Evolutionary conservation across 2,113 vertebrate species (phyloP).

Genomic region (Heloderma charlesbogerti): DNA sequence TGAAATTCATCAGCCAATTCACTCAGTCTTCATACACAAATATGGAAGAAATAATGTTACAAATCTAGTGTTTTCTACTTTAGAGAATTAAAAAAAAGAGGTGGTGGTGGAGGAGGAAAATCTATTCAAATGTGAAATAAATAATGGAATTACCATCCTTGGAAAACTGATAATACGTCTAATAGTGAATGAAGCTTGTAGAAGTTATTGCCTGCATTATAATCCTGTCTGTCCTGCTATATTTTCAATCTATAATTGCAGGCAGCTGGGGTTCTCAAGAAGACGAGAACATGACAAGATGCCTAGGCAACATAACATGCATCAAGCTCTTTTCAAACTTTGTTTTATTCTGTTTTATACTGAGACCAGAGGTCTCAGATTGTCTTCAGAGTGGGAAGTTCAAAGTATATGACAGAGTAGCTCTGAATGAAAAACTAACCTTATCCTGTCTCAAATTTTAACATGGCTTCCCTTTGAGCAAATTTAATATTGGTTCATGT

Average conservation of each 20-base stretch:
- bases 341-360: slow-evolving; percentile 19
- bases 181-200: neutral
- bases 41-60: neutral
- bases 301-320: neutral
- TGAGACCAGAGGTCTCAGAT: neutral
- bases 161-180: neutral
- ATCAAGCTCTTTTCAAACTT: neutral
- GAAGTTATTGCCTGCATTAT: slow-evolving; percentile 9
- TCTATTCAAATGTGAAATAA: slow-evolving; percentile 22
- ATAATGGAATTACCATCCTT: slow-evolving; percentile 15
- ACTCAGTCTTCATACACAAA: neutral
- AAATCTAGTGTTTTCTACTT: slow-evolving; percentile 38
- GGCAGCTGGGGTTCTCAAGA: neutral
- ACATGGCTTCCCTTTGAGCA: neutral
- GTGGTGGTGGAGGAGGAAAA: neutral
- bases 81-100: slow-evolving; percentile 17
- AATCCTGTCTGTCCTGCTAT: neutral
- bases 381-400: slow-evolving; percentile 10
- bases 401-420: neutral
- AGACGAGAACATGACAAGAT: neutral
- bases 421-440: neutral
- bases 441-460: neutral
- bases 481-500: neutral
- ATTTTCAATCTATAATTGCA: slow-evolving; percentile 10
- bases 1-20: neutral